These are phyloP conservation scores for Agelaius tricolor DNA, from an alignment of 2,113 vertebrate genomes.

Conservation along the genomic window DNA sequence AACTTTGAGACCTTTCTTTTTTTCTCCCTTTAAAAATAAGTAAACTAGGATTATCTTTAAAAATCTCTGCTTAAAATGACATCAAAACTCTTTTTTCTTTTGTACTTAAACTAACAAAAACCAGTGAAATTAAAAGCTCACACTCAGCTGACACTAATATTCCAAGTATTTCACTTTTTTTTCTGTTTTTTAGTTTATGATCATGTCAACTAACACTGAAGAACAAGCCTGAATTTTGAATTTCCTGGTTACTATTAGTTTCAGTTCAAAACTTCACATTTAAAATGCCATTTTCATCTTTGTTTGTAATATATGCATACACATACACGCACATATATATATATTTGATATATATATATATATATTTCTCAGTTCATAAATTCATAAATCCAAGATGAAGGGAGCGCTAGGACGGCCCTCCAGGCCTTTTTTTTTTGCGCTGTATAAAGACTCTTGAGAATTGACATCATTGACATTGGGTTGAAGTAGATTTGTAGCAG, in stretches of 20 bases:
- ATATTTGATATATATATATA: neutral
- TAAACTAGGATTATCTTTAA: neutral
- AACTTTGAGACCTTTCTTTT: neutral
- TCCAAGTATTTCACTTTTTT: neutral
- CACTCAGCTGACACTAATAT: neutral
- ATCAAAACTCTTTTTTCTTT: neutral
- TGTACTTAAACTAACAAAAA: slow-evolving; percentile 22
- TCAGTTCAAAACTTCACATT: neutral
- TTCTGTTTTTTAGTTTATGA: neutral
- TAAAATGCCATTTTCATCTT: neutral
- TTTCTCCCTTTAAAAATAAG: slow-evolving; percentile 27
- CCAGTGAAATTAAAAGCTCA: slow-evolving; percentile 35
- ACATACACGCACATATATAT: neutral
- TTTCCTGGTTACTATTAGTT: slow-evolving; percentile 33
- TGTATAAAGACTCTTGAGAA: slow-evolving; percentile 25
- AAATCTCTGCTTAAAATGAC: slow-evolving; percentile 2
- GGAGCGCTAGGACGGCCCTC: neutral
- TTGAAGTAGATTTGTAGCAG: slow-evolving; percentile 48
- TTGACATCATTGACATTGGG: slow-evolving; percentile 48
- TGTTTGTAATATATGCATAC: neutral
- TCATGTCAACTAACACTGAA: neutral
- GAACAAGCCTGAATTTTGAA: slow-evolving; percentile 23
- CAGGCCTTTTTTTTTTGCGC: neutral
- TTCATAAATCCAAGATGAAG: slow-evolving; percentile 18
- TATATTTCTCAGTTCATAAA: neutral